Evolutionary conservation across 37 sponge, comb jelly and placozoan genomes (phyloP), one percentile per base, ranked within the genome.

Genomic region (Halichondria panicea): DNA sequence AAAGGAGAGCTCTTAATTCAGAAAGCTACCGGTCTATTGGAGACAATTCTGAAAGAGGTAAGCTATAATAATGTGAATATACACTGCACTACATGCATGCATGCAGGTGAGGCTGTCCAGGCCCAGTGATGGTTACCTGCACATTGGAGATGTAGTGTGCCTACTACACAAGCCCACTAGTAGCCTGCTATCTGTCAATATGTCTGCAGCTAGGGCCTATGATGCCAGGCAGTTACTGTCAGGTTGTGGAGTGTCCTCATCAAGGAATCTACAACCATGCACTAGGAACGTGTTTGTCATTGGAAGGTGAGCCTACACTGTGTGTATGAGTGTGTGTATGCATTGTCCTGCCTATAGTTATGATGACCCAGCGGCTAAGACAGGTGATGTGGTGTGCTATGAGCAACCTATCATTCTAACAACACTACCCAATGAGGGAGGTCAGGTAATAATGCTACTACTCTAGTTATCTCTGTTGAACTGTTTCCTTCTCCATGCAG

Each of bases 1-100:
- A 87, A 83, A 31, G 96, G 96, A 55, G 87, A 95, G 43, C 81
- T 98, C 21, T 11, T 88, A 56, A 85, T 95, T 28, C 93, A 98
- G 32, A 95, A 91, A 63, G 54, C 96, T 12, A 86, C 90, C 55
- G 87, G 88, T 71, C 79, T 98, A 7, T 82, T 90, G 19, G 76
- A 87, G 41, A 90, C 89, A 13, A 77, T 98, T 37, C 76, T 95
- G 31, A 86, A 74, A 85, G 55, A 72, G 53, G 92, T 98, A 81
- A 58, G 81, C 34, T 48, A 48, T 48, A 48, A 48, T 48, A 48
- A 48, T 48, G 15, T 48, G 52, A 18, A 11, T 15, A 15, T 48
- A 11, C 52, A 18, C 11, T 48, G 13, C 13, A 50, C 8, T 3
- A 43, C 33, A n/a, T 2, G 9, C 35, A 31, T 31, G 32, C 28